These are phyloP conservation scores for Mantis religiosa DNA, from an alignment of 2,888 invertebrate species.

Conservation along the genomic window DNA sequence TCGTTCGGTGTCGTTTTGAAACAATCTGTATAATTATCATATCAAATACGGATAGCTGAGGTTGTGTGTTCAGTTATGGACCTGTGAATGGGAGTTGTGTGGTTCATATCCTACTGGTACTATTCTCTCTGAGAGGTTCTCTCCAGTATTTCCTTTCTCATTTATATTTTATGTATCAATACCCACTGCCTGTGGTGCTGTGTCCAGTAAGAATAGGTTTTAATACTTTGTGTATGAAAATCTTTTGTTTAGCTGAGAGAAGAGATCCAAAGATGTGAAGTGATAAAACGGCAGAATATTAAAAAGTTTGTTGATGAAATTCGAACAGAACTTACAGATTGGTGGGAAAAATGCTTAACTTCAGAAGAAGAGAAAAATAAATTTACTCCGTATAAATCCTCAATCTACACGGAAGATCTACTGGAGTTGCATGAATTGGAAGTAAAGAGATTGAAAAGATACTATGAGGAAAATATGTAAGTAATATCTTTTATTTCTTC, in stretches of 20 bases:
- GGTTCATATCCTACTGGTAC: too few relatives aligned
- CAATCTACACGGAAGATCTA: conserved; percentile 74
- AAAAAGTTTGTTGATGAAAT: conserved; percentile 58
- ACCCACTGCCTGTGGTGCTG: too few relatives aligned
- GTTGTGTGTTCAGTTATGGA: too few relatives aligned
- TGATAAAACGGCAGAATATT: conserved; percentile 71
- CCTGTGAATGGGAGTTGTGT: too few relatives aligned
- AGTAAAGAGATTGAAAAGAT: conserved; percentile 61
- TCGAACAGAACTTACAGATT: conserved; percentile 62
- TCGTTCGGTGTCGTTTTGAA: too few relatives aligned
- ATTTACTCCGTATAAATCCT: conserved; percentile 61
- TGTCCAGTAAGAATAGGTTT: too few relatives aligned
- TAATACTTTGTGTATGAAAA: too few relatives aligned
- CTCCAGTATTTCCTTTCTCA: too few relatives aligned
- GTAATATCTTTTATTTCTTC: conserved; percentile 32
- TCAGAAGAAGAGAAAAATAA: conserved; percentile 56
- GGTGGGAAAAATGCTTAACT: conserved; percentile 77
- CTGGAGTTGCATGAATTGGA: conserved; percentile 76
- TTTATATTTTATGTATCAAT: too few relatives aligned
- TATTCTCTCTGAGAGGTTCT: too few relatives aligned
- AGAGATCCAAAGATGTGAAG: conserved; percentile 72
- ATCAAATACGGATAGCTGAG: too few relatives aligned
- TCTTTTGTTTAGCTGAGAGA: conserved; percentile 49
- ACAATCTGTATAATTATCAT: too few relatives aligned
- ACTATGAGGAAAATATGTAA: conserved; percentile 61